These are phyloP conservation scores for Seriola aureovittata DNA, from an alignment of 2,113 vertebrate species.

Conservation along the genomic window DNA sequence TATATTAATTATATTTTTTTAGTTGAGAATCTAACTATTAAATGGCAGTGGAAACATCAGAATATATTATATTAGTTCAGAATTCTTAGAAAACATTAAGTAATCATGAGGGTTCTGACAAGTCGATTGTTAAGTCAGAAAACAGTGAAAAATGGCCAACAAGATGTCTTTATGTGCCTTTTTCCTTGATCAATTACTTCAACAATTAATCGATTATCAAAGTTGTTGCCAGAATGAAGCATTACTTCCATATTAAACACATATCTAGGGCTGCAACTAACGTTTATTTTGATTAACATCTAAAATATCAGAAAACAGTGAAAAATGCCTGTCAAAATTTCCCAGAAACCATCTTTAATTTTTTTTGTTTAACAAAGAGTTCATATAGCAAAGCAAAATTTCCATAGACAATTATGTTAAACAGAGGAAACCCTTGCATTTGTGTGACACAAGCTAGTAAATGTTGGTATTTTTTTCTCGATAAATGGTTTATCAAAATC, in stretches of 20 bases:
- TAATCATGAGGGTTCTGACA: background rate
- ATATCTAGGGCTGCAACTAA: too few relatives aligned
- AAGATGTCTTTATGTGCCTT: too few relatives aligned
- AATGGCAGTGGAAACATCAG: background rate
- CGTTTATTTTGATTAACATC: too few relatives aligned
- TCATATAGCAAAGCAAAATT: background rate
- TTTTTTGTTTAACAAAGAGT: background rate
- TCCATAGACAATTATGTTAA: background rate
- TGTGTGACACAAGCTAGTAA: background rate
- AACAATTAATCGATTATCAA: too few relatives aligned
- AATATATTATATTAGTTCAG: background rate
- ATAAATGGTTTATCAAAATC: background rate
- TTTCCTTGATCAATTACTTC: too few relatives aligned
- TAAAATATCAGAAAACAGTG: background rate
- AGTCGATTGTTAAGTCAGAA: background rate
- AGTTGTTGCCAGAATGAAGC: too few relatives aligned
- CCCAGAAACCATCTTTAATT: too few relatives aligned
- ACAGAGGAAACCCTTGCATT: background rate
- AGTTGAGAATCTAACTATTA: background rate
- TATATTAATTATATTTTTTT: background rate
- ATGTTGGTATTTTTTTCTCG: background rate
- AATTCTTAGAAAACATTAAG: background rate
- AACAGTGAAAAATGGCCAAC: background rate
- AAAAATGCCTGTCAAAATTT: too few relatives aligned
- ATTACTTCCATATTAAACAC: too few relatives aligned